Base-by-base conservation (phyloP, 2,113 vertebrate species). In the Accipiter virgatus region DNA sequence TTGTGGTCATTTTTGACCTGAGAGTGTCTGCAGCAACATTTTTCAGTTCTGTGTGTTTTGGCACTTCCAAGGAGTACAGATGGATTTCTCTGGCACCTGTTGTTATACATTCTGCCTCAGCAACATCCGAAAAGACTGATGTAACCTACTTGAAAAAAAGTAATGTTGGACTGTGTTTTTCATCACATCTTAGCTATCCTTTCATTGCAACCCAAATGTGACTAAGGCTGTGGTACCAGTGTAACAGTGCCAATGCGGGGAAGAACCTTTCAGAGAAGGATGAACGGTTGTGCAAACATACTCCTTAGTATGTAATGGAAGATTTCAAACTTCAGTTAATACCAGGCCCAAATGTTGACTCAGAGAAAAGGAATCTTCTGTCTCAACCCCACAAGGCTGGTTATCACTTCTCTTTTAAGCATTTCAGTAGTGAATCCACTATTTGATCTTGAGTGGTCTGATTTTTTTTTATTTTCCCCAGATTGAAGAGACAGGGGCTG, bases 1-100 rank as follows among this genome's bases (percentile, higher is more conserved):
- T 81, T 93, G 55, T 1, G 8, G 67, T 88, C 53, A 62, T 86
- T 97, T 89, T 84, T 93, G 88, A 94, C 73, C 91, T 1, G 3
- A 88, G 82, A 63, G 32, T 11, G 34, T 95, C 86, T 96, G 72
- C 58, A 71, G 77, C 86, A 90, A 91, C 81, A n/a, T 93, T 97
- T 94, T 95, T 86, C 86, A 94, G 53, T 81, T 86, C 56, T 87
- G 81, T 92, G 65, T 95, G 73, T 91, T 89, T 95, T 96, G 97
- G 96, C 95, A 75, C 48, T 93, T 67, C 31, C 56, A 87, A 72
- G 70, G 95, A 85, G 77, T 85, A 68, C 96, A 97, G 96, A 97
- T 96, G 92, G 96, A 95, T 93, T 96, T 93, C 86, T 92, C 88
- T 96, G 96, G 95, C 94, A 96, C 82, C 90, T 97, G 93, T 96